Evolutionary conservation across 2,797 vertebrate species (phyloP).

Genomic region (Mormyrus proboscirostris): DNA sequence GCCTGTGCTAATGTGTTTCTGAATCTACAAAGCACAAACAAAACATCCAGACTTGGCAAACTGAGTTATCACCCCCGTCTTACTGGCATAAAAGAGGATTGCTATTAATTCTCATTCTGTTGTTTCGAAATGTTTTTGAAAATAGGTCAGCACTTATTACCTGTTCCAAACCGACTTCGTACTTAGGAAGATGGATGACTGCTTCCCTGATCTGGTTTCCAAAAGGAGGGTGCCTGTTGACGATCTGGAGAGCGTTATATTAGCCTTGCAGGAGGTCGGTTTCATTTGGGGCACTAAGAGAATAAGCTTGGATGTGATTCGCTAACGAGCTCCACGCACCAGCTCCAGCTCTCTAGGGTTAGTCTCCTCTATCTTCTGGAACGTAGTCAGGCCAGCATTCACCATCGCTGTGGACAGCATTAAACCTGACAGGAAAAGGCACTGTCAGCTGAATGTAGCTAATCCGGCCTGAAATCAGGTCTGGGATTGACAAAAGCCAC

Average conservation of each 20-base stretch:
- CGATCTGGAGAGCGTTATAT: constrained; percentile 67
- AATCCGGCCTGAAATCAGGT: not conserved
- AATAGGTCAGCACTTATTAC: constrained; percentile 48
- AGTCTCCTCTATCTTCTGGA: constrained; percentile 86
- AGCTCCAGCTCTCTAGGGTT: constrained; percentile 87
- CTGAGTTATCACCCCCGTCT: not conserved
- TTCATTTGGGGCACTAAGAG: not conserved
- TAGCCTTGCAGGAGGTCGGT: not conserved
- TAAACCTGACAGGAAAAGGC: constrained; percentile 67
- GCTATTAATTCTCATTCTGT: not conserved
- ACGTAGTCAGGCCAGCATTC: constrained; percentile 86
- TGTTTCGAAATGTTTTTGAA: constrained; percentile 6
- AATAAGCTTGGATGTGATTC: not conserved
- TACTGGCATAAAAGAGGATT: not conserved
- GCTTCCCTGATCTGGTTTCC: constrained; percentile 95
- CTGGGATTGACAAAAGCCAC: not conserved
- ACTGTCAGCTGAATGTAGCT: constrained; percentile 9
- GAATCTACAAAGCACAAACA: not conserved
- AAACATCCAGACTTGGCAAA: not conserved
- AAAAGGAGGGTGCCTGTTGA: constrained; percentile 95
- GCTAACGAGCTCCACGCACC: constrained; percentile 55
- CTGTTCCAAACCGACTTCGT: constrained; percentile 81
- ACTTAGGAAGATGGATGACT: constrained; percentile 81
- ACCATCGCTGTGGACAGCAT: constrained; percentile 86
- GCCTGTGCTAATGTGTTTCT: not conserved